Evolutionary conservation across 2,888 invertebrate genomes (phyloP).

Genomic region (Archips xylosteana): DNA sequence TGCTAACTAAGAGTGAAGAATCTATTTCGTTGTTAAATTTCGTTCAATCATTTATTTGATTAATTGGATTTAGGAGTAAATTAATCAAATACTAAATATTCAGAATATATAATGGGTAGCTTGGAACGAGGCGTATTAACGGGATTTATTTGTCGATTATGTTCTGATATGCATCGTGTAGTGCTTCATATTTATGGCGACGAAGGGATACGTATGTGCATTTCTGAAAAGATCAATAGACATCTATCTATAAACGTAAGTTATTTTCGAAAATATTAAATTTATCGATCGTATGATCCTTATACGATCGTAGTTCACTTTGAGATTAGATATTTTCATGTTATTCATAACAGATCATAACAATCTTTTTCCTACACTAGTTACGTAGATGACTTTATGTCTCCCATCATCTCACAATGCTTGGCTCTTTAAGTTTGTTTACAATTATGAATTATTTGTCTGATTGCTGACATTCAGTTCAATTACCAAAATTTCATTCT

Average conservation of each 20-base stretch:
- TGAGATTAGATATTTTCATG: neutral
- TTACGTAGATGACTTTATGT: neutral
- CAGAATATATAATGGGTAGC: slow-evolving; percentile 88
- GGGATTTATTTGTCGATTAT: slow-evolving; percentile 94
- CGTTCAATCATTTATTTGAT: neutral
- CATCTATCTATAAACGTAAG: slow-evolving; percentile 93
- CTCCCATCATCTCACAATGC: neutral
- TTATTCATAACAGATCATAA: neutral
- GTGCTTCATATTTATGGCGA: slow-evolving; percentile 94
- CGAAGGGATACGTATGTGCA: slow-evolving; percentile 90
- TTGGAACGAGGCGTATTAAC: slow-evolving; percentile 92
- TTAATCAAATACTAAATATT: slow-evolving; percentile 12
- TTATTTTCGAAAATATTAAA: slow-evolving; percentile 41
- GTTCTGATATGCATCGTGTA: slow-evolving; percentile 93
- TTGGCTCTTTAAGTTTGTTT: neutral
- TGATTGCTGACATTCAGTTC: neutral
- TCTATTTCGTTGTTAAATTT: slow-evolving; percentile 9
- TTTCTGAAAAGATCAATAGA: slow-evolving; percentile 92
- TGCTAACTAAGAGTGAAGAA: neutral
- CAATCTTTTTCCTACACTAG: neutral
- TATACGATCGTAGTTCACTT: neutral
- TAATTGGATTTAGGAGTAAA: neutral
- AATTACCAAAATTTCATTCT: neutral
- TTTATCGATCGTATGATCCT: neutral
- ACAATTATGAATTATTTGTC: neutral